phyloP scores from a whole-genome alignment of 2,113 vertebrate genomes.

The Pogonocichla stellata region DNA sequence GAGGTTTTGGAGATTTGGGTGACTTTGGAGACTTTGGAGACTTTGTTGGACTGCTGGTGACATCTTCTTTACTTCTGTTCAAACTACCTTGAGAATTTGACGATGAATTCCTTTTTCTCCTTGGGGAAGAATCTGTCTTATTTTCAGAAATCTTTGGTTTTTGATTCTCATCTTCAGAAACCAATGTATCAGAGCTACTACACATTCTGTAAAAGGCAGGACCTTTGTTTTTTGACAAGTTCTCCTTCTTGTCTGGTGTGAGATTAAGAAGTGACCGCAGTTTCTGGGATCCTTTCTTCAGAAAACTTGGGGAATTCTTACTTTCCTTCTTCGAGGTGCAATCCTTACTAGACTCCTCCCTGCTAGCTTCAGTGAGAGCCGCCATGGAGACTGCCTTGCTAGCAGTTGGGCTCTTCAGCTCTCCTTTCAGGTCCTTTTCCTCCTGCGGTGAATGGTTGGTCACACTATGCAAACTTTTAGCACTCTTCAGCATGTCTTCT shows the following conservation, averaged over 20 bases:
- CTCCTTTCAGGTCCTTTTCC: slow-evolving; percentile 70
- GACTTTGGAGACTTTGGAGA: slow-evolving; percentile 57
- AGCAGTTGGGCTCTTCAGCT: slow-evolving; percentile 62
- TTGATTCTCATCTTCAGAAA: slow-evolving; percentile 79
- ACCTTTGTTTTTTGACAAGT: slow-evolving; percentile 73
- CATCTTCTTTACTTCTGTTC: slow-evolving; percentile 69
- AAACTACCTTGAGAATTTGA: slow-evolving; percentile 77
- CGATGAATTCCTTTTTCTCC: slow-evolving; percentile 69
- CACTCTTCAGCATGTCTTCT: slow-evolving; percentile 63
- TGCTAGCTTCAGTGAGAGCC: slow-evolving; percentile 68
- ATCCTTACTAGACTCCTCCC: slow-evolving; percentile 72
- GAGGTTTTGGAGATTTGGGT: slow-evolving; percentile 41
- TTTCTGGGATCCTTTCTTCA: slow-evolving; percentile 86
- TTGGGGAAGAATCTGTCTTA: slow-evolving; percentile 72
- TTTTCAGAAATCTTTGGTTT: slow-evolving; percentile 73
- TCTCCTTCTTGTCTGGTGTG: slow-evolving; percentile 84
- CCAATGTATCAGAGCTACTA: slow-evolving; percentile 85
- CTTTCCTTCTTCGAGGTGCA: slow-evolving; percentile 70
- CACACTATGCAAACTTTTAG: slow-evolving; percentile 73
- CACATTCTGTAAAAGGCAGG: slow-evolving; percentile 78
- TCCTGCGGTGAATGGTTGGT: slow-evolving; percentile 73
- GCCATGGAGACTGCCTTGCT: slow-evolving; percentile 82
- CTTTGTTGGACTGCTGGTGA: slow-evolving; percentile 45
- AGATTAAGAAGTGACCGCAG: slow-evolving; percentile 87
- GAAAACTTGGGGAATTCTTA: slow-evolving; percentile 78